Conservation (phyloP, 1,140 invertebrate genomes). For the Paraescarpia echinospica region DNA sequence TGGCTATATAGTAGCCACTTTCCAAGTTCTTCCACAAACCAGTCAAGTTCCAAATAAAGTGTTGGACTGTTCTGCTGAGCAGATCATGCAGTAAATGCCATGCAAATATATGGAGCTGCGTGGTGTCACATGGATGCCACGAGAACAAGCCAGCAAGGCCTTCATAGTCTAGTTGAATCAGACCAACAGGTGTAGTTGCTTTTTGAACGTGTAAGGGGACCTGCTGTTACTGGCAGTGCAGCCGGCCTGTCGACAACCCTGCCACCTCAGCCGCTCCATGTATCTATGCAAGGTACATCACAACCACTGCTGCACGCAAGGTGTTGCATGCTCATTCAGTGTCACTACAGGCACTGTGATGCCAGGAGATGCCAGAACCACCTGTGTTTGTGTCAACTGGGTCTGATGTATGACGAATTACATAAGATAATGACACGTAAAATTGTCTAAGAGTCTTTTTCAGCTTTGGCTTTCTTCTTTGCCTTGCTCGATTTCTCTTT, state of each 20-base stretch:
- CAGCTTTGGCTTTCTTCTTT: constrained; percentile 7
- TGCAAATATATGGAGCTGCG: not conserved
- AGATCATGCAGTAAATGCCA: not conserved
- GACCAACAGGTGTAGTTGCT: not conserved
- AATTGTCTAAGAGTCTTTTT: not conserved
- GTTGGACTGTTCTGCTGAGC: not conserved
- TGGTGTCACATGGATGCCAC: not conserved
- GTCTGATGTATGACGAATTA: not conserved
- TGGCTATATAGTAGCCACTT: not conserved
- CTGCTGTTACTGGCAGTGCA: not conserved
- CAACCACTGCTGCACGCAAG: not conserved
- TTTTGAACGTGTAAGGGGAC: not conserved
- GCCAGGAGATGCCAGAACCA: not conserved
- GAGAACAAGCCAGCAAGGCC: not conserved
- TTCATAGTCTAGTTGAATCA: not conserved
- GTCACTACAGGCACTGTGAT: not conserved
- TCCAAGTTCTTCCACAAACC: not conserved
- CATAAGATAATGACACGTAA: not conserved
- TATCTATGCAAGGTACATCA: no score
- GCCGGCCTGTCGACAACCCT: not conserved
- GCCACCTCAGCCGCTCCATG: no score
- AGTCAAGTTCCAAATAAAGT: not conserved
- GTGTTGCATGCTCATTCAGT: not conserved
- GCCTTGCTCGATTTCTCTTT: not conserved
- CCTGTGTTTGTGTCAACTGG: not conserved